These are phyloP conservation scores for Scytalopus superciliaris DNA, from an alignment of 2,113 vertebrate species.

Conservation along the genomic window DNA sequence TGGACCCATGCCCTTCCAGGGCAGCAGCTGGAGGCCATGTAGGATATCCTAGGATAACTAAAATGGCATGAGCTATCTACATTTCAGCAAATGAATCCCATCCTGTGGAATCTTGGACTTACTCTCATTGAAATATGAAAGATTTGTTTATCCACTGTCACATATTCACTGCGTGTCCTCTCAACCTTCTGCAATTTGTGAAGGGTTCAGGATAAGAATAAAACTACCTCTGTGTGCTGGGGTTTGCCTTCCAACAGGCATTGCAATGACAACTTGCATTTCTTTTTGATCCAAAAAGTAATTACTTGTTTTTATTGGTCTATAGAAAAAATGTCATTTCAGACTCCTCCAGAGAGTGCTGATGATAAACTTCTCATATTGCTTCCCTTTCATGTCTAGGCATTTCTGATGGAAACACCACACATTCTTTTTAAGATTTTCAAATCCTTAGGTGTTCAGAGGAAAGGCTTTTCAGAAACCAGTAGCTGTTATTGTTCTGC, in stretches of 20 bases:
- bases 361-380: background rate
- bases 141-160: background rate
- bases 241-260: background rate
- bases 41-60: background rate
- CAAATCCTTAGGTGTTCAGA: background rate
- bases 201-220: background rate
- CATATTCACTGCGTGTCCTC: background rate
- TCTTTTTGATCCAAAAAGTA: background rate
- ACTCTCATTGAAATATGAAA: background rate
- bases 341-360: background rate
- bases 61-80: background rate
- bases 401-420: background rate
- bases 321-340: background rate
- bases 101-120: background rate
- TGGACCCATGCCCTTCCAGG: background rate
- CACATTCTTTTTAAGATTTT: background rate
- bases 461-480: background rate
- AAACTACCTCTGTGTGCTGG: background rate
- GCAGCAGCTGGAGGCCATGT: background rate
- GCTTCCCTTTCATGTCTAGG: background rate
- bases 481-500: background rate
- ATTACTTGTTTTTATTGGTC: conserved; percentile 15
- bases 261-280: background rate
- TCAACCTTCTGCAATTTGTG: background rate
- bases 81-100: background rate